Base-by-base conservation (phyloP, 2,888 invertebrate species). In the Halocaridina rubra region DNA sequence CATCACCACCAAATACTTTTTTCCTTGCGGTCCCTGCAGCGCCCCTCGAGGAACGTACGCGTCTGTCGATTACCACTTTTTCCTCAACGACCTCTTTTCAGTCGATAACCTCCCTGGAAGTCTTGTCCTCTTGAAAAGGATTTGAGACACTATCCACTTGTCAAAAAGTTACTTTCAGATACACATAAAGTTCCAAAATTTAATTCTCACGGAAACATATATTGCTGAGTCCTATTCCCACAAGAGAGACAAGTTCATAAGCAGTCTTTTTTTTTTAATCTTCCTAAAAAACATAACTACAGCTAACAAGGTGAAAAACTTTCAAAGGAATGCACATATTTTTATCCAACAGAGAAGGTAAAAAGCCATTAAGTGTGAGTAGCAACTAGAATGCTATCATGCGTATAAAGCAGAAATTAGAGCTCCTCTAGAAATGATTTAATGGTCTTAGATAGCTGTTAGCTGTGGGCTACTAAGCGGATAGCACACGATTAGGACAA, bases 11-110 rank as follows among this genome's bases (percentile, higher is more conserved):
- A n/a, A 53, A 7, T 53, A 53, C n/a, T 72, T 3, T 22, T 3
- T 72, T 16, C 29, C 8, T 33, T 39, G 33, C 46, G 72, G 39
- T 46, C 72, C 72, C 33, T 72, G 72, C 72, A 72, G 72, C 22
- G 39, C 72, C 22, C 7, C 22, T 19, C 22, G n/a, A 10, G 10
- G 46, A 39, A n/a, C n/a, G n/a, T n/a, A n/a, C n/a, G 39, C 39
- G n/a, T 46, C 46, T 5, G 7, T 53, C 3, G 7, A 3, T 3
- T 10, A 5, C 53, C 16, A 19, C n/a, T n/a, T 16, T 53, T 1
- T 53, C 53, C 53, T 4, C 53, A n/a, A 53, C 53, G 19, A 53
- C 53, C 19, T 16, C 53, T 53, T 53, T 53, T 53, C n/a, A 53
- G 19, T 53, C 53, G 19, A 19, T 53, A 19, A n/a, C 7, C n/a